Conservation (phyloP, 2,113 vertebrate species). For the Tretioscincus oriximinensis region DNA sequence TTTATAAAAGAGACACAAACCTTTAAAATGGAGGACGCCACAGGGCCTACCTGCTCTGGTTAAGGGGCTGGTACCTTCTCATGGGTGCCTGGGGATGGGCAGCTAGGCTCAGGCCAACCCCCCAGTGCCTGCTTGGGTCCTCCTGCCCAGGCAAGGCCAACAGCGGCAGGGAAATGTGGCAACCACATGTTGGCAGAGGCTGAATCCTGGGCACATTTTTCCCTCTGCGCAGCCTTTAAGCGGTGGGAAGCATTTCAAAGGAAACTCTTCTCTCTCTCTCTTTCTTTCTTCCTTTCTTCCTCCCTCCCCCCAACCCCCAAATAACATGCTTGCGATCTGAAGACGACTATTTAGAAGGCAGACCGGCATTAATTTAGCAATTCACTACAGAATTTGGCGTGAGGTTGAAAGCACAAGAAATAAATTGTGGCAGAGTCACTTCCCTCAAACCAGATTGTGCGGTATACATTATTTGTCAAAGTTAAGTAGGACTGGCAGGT, state of each 20-base stretch:
- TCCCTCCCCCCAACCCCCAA: too few species aligned
- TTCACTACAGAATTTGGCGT: conserved; percentile 74
- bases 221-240: conserved; percentile 74
- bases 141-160: conserved; percentile 42
- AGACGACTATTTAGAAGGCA: conserved; percentile 80
- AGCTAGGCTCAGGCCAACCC: fast-evolving
- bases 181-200: conserved; percentile 83
- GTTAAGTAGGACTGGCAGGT: conserved; percentile 71
- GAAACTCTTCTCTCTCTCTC: conserved; percentile 71
- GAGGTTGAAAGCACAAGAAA: conserved; percentile 75
- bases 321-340: conserved; percentile 81
- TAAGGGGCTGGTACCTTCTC: too few species aligned
- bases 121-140: conserved; percentile 20
- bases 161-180: conserved; percentile 76
- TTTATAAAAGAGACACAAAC: too few species aligned
- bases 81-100: too few species aligned
- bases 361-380: conserved; percentile 77
- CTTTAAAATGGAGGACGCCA: too few species aligned
- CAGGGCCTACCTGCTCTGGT: too few species aligned
- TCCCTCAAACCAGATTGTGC: conserved; percentile 74
- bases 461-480: conserved; percentile 74
- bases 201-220: conserved; percentile 76
- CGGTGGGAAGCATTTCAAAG: conserved; percentile 84
- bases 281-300: too few species aligned
- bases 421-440: conserved; percentile 71